Conservation (phyloP, 1,140 invertebrate genomes). For the Hypsibius dujardini region DNA sequence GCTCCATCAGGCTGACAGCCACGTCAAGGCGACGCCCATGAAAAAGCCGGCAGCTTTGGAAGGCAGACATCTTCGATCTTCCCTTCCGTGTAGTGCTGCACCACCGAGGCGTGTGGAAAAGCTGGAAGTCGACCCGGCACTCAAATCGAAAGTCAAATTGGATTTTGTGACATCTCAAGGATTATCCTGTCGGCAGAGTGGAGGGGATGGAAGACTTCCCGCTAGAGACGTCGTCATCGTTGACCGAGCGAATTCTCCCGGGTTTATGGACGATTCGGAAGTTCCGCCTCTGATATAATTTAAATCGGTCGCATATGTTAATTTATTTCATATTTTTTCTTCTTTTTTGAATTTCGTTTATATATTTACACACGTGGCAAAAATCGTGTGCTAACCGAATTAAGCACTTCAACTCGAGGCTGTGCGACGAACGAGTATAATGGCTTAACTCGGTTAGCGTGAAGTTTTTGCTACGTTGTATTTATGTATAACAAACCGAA, state of each 20-base stretch:
- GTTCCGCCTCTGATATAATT: neutral
- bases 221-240: neutral
- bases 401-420: too few relatives aligned
- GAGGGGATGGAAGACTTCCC: slow-evolving; percentile 22
- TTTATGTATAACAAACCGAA: too few relatives aligned
- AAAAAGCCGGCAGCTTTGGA: neutral
- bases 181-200: slow-evolving; percentile 25
- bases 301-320: too few relatives aligned
- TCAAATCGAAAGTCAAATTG: slow-evolving; percentile 27
- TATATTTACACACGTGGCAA: too few relatives aligned
- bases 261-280: neutral
- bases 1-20: slow-evolving; percentile 9
- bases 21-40: neutral
- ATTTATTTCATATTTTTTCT: too few relatives aligned
- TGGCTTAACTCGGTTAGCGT: too few relatives aligned
- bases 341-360: too few relatives aligned
- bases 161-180: slow-evolving; percentile 29
- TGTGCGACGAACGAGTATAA: too few relatives aligned
- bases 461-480: too few relatives aligned
- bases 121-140: slow-evolving; percentile 30
- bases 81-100: too few relatives aligned
- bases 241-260: neutral
- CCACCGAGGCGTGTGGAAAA: too few relatives aligned
- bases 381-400: too few relatives aligned
- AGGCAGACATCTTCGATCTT: neutral